Percentiles rank a stretch among this genome's conserved stretches.
Conservation (phyloP, 53 echinoderm and acorn worm genomes). For the Apostichopus leukothele region DNA sequence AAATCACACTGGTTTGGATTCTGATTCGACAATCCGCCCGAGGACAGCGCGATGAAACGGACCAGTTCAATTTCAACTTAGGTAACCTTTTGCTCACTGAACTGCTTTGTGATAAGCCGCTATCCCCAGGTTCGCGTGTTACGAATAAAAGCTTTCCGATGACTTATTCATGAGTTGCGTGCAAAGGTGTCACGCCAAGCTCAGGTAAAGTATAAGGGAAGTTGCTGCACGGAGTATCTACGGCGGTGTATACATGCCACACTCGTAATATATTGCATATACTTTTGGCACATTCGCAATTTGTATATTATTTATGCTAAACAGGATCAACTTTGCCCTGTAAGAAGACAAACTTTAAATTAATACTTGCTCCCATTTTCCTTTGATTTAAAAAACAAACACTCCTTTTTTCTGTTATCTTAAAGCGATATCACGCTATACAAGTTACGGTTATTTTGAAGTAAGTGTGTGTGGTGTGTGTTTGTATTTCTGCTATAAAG, state of each 20-base stretch:
- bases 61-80: slow-evolving; percentile 20
- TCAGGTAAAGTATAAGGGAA: background rate
- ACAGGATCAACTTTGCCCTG: too few relatives aligned
- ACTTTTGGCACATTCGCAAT: too few relatives aligned
- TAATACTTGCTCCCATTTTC: too few relatives aligned
- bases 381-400: too few relatives aligned
- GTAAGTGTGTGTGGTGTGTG: too few relatives aligned
- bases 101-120: slow-evolving; percentile 41
- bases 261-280: too few relatives aligned
- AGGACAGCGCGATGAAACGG: slow-evolving; percentile 11
- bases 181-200: slow-evolving; percentile 38
- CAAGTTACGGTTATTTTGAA: too few relatives aligned
- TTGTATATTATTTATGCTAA: too few relatives aligned
- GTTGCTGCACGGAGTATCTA: background rate
- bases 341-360: too few relatives aligned
- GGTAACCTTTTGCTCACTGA: slow-evolving; percentile 19
- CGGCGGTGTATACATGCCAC: background rate
- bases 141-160: slow-evolving; percentile 6
- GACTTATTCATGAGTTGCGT: slow-evolving; percentile 49
- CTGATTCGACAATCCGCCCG: background rate
- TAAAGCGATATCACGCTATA: too few relatives aligned
- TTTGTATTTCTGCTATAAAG: too few relatives aligned
- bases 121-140: slow-evolving; percentile 41
- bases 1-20: background rate
- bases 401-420: too few relatives aligned